Base-by-base conservation (phyloP, 2,797 vertebrate species). In the Acipenser ruthenus region DNA sequence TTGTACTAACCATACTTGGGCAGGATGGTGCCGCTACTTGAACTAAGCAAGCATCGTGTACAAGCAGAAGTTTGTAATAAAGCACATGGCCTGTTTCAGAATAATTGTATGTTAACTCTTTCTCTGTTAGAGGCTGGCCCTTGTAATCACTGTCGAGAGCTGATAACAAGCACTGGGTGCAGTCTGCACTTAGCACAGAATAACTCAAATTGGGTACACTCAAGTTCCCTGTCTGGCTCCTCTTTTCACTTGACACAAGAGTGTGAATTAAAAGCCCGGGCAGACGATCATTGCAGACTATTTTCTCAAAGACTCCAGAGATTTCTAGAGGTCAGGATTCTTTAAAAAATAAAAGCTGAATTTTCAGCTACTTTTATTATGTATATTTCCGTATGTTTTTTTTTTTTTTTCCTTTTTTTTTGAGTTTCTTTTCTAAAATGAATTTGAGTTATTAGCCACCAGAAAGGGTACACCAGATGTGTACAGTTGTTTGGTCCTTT, bases 151-250 rank as follows among this genome's bases (percentile, higher is more conserved):
- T 55, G 52, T n/a, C 5, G 3, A 6, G 9, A 55, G 52, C n/a
- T 55, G n/a, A 10, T 55, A 55, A n/a, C 52, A 9, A 55, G 23
- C 23, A 3, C 23, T 37, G 23, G 23, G 23, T 37, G 23, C 23
- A 37, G 23, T 37, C 23, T 37, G 23, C 23, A 37, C 23, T 37
- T 37, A 37, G 2, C 23, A 37, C 2, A 37, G 23, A 37, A 37
- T 37, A 37, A 37, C 23, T 37, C 23, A 37, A 37, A 37, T 4
- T 37, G 23, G 23, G 23, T 37, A 37, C 23, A 37, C 79, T 88
- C 83, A 86, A 86, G 85, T 87, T 88, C 84, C 84, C 70, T 79
- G 73, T 72, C 77, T 74, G 72, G 70, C 75, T 76, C 81, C 75
- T 83, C 74, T 79, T 70, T 74, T 80, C 82, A 73, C 73, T 68